Percentiles rank a stretch among this genome's conserved stretches.
Conservation (phyloP, 2,797 vertebrate genomes). For the Phaenicophaeus curvirostris region DNA sequence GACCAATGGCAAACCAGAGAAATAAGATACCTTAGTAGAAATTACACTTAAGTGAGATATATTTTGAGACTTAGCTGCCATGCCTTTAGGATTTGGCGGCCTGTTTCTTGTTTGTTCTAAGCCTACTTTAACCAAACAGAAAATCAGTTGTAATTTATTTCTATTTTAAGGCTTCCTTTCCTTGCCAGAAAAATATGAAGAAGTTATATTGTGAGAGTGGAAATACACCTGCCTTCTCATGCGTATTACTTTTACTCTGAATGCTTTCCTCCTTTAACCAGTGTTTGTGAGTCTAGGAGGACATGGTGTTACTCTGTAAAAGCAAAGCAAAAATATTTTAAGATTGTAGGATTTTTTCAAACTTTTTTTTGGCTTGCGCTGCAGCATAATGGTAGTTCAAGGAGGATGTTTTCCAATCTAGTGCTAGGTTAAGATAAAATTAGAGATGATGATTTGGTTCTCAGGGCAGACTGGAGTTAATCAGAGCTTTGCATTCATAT, state of each 20-base stretch:
- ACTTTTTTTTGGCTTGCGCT: neutral
- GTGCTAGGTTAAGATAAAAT: neutral
- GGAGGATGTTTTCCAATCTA: neutral
- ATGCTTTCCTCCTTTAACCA: neutral
- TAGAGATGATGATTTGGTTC: neutral
- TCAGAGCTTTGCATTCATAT: neutral
- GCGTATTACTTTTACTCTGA: neutral
- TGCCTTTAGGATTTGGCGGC: constrained; percentile 14
- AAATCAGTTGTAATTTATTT: constrained; percentile 1
- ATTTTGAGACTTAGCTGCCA: neutral
- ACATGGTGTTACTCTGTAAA: neutral
- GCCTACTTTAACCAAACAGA: constrained; percentile 2
- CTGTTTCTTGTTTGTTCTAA: constrained; percentile 39
- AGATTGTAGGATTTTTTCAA: neutral
- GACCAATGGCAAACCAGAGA: neutral
- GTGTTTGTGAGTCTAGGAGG: neutral
- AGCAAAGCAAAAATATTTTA: neutral
- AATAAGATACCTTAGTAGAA: neutral
- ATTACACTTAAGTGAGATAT: neutral
- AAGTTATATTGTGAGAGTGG: neutral
- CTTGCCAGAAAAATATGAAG: neutral
- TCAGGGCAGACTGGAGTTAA: neutral
- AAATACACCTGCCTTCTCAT: neutral
- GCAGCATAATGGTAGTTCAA: neutral
- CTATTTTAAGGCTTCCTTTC: constrained; percentile 14